Conservation (phyloP, 37 sponge, comb jelly and placozoan species). For the Oscarella lobularis region DNA sequence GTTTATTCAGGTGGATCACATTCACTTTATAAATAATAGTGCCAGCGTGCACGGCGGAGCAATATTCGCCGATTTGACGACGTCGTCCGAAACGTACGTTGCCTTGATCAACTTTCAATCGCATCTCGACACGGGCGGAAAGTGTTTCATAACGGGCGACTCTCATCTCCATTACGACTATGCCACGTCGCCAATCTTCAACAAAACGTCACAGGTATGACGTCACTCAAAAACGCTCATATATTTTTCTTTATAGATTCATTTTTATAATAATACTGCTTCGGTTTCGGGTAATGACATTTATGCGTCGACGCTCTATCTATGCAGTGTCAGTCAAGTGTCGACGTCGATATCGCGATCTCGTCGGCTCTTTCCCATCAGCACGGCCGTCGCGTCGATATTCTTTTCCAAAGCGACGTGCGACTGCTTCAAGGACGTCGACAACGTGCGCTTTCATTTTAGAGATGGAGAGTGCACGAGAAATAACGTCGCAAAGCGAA, state of each 20-base stretch:
- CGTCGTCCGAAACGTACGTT: not conserved
- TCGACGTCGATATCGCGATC: not conserved
- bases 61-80: not conserved
- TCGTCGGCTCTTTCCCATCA: not conserved
- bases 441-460: not conserved
- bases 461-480: not conserved
- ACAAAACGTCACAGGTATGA: no score
- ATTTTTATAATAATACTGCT: not conserved
- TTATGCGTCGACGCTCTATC: not conserved
- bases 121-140: not conserved
- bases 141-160: not conserved
- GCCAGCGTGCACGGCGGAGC: not conserved
- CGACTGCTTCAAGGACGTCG: not conserved
- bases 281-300: not conserved
- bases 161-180: not conserved
- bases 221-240: no score
- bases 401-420: not conserved
- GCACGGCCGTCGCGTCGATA: not conserved
- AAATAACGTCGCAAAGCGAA: not conserved
- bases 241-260: conserved; percentile 1
- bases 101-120: not conserved
- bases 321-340: not conserved
- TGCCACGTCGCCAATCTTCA: no score
- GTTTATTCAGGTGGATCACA: not conserved
- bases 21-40: not conserved